Base-by-base conservation (phyloP, 1,140 invertebrate genomes). In the Trigoniulus corallinus region DNA sequence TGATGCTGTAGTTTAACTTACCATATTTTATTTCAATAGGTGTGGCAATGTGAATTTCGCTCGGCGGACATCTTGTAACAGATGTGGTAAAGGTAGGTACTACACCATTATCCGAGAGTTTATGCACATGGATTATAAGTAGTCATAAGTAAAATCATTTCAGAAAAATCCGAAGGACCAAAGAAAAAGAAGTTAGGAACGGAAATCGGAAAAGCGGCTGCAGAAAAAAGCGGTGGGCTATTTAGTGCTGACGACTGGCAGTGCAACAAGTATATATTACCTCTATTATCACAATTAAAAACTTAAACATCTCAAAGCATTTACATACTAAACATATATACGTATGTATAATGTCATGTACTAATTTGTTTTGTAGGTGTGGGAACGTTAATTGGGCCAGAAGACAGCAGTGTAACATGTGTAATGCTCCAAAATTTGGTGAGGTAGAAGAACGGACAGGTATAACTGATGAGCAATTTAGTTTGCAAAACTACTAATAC, bases 351-450 rank as follows among this genome's bases (percentile, higher is more conserved):
- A 34, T 34, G 29, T 34, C 15, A 7, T 34, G 7, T 34, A 44
- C 21, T 44, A 24, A 44, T 44, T 18, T 13, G 18, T 27, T 48
- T 62, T 65, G 24, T 50, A 80, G 77, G 58, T 99, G 95, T 72
- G 93, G 91, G 1, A 99, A 99, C 69, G 94, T 99, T 1, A 99
- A 99, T 66, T 99, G 96, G 96, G 94, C 94, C 13, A 74, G 95
- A 52, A 74, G 96, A 42, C 82, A 84, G 59, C 88, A 86, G 47
- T 99, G 96, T 67, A 99, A 99, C 67, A 88, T 98, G 74, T 99
- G 96, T 68, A 98, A 98, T 72, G 87, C 93, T 1, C 91, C 93
- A 1, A 98, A 97, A 69, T 88, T 89, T 67, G 84, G 84, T 1
- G 89, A 94, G 68, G 79, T 91, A 43, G 81, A 85, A 65, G 79